Evolutionary conservation across 2,888 invertebrate genomes (phyloP).

Genomic region (Synanthedon vespiformis): DNA sequence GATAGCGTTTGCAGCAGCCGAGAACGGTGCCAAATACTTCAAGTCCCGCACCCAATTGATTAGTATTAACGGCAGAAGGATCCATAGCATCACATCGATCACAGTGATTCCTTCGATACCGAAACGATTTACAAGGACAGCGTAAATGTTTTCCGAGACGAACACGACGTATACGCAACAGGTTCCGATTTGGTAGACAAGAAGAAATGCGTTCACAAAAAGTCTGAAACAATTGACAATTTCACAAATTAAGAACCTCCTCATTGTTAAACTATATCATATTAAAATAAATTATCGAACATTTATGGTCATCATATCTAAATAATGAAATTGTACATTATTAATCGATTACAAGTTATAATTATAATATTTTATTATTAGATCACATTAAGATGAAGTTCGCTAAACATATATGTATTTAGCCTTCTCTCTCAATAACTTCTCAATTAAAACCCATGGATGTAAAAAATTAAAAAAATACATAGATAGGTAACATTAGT

Average conservation of each 20-base stretch:
- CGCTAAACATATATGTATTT: no score
- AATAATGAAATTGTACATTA: no score
- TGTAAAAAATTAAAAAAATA: background rate
- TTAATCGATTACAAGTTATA: no score
- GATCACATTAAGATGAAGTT: no score
- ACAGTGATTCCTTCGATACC: conserved; percentile 59
- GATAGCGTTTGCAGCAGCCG: conserved; percentile 87
- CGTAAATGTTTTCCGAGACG: conserved; percentile 86
- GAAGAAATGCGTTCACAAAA: conserved; percentile 78
- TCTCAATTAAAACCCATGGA: no score
- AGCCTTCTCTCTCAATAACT: no score
- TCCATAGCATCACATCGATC: conserved; percentile 77
- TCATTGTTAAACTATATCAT: no score
- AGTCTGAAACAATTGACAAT: conserved; percentile 61
- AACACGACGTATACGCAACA: conserved; percentile 98
- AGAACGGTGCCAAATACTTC: conserved; percentile 89
- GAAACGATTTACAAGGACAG: conserved; percentile 70
- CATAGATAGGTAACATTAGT: no score
- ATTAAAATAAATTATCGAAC: no score
- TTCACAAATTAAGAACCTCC: background rate
- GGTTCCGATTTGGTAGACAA: conserved; percentile 94
- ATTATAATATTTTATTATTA: no score
- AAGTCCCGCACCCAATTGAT: conserved; percentile 88
- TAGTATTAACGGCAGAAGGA: conserved; percentile 79
- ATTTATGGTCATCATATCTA: no score